A percentile compares a stretch with the other conserved stretches of the same genome.
These are phyloP conservation scores for Capitulum mitella DNA, from an alignment of 2,888 invertebrate species.

Conservation along the genomic window DNA sequence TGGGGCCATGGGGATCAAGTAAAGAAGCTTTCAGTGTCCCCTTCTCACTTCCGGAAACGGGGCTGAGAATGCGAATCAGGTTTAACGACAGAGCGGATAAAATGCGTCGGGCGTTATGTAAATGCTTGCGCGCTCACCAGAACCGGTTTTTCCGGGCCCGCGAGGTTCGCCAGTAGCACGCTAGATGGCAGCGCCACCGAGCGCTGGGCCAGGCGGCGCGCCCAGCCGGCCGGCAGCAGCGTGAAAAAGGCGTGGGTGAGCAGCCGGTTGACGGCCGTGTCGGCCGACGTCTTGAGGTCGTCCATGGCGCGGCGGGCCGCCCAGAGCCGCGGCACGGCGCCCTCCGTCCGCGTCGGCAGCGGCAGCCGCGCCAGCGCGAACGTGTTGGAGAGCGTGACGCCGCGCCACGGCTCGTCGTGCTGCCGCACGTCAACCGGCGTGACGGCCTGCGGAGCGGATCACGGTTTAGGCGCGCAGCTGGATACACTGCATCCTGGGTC, in stretches of 20 bases:
- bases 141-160: constrained; percentile 30
- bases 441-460: constrained; percentile 42
- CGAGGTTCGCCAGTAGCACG: constrained; percentile 29
- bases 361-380: constrained; percentile 43
- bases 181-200: constrained; percentile 47
- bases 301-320: constrained; percentile 49
- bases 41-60: too few relatives aligned
- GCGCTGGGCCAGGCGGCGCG: constrained; percentile 43
- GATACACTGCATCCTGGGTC: too few relatives aligned
- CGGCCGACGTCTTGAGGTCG: constrained; percentile 42
- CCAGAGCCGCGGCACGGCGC: constrained; percentile 53
- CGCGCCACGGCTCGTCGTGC: constrained; percentile 37
- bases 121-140: too few relatives aligned
- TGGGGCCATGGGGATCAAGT: too few relatives aligned
- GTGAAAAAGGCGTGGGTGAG: constrained; percentile 44
- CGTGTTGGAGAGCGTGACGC: constrained; percentile 41
- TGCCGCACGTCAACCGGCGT: constrained; percentile 44
- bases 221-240: constrained; percentile 42
- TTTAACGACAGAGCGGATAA: too few relatives aligned
- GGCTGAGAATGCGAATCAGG: too few relatives aligned
- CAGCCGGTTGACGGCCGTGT: constrained; percentile 39
- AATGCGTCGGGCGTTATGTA: too few relatives aligned
- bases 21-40: too few relatives aligned
- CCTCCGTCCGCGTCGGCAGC: constrained; percentile 51
- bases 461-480: too few relatives aligned